phyloP scores from a whole-genome alignment of 1,140 invertebrate genomes.

The Grapholita molesta region DNA sequence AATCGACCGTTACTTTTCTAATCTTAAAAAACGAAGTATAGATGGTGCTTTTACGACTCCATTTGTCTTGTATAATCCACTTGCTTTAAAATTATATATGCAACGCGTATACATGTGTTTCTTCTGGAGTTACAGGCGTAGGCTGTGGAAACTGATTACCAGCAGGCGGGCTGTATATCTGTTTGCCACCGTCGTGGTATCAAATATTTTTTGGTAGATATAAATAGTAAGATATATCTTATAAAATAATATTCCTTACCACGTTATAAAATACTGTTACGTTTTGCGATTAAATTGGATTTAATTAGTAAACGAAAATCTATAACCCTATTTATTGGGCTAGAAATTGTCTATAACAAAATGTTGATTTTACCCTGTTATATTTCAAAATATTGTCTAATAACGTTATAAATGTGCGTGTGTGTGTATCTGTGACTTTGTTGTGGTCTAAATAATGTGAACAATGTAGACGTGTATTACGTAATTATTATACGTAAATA shows the following conservation, averaged over 20 bases:
- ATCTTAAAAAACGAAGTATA: no score
- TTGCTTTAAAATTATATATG: no score
- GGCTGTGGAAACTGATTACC: no score
- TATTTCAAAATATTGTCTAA: neutral
- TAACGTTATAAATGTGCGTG: constrained; percentile 1
- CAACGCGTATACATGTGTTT: no score
- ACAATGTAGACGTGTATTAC: no score
- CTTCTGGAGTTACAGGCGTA: no score
- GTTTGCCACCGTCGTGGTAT: no score
- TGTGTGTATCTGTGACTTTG: neutral
- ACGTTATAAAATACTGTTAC: neutral
- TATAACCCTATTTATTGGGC: neutral
- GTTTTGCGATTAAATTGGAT: neutral
- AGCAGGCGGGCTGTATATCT: no score
- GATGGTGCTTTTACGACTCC: no score
- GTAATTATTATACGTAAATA: constrained; percentile 1
- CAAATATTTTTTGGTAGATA: neutral
- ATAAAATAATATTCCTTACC: neutral
- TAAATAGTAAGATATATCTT: neutral
- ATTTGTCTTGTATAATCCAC: no score
- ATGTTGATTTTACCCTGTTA: neutral
- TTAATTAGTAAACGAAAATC: neutral
- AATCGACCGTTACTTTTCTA: no score
- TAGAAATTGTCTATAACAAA: neutral
- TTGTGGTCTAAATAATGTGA: neutral